Conservation (phyloP, 2,113 vertebrate genomes). For the Rhinopithecus roxellana region DNA sequence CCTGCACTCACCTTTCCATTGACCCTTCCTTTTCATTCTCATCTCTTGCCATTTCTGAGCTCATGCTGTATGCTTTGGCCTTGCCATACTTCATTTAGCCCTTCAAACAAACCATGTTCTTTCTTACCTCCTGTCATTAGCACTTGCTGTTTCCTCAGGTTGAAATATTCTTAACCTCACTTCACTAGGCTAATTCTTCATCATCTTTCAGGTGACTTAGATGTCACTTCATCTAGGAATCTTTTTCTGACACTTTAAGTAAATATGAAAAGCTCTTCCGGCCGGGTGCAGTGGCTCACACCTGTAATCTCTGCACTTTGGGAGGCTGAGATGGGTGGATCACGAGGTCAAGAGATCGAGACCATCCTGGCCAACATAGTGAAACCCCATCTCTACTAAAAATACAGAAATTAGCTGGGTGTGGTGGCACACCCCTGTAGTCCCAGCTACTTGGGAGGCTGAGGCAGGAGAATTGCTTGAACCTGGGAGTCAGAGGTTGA, state of each 20-base stretch:
- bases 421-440: too few relatives aligned
- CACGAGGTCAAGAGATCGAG: too few relatives aligned
- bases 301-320: too few relatives aligned
- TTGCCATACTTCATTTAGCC: neutral
- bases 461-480: too few relatives aligned
- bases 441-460: too few relatives aligned
- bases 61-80: neutral
- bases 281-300: too few relatives aligned
- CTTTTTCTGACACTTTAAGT: neutral
- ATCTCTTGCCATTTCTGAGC: neutral
- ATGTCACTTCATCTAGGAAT: neutral
- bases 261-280: neutral
- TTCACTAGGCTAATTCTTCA: neutral
- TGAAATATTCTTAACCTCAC: neutral
- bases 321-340: too few relatives aligned
- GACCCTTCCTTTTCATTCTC: neutral
- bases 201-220: neutral
- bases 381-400: too few relatives aligned
- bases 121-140: neutral
- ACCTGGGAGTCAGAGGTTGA: too few relatives aligned
- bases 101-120: neutral
- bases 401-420: too few relatives aligned
- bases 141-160: neutral
- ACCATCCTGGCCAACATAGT: too few relatives aligned
- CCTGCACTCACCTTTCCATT: neutral